Evolutionary conservation across 2,888 invertebrate species (phyloP), one percentile per base, ranked within the genome.

Genomic region (Hypselothyrea guttata): DNA sequence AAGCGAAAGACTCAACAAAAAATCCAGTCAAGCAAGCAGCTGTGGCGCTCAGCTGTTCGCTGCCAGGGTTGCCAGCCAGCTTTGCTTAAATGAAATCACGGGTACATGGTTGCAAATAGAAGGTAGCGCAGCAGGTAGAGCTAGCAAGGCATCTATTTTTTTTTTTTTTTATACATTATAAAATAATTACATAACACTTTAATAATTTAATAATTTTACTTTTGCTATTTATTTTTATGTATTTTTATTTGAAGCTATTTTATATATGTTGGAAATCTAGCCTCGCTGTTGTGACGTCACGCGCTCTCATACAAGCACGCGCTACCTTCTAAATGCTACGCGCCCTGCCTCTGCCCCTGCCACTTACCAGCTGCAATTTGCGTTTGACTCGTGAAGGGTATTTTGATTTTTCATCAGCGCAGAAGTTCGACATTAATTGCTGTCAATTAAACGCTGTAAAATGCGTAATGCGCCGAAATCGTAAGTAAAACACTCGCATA

Each of bases 301-400:
- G 15, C 37, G n/a, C 8, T 30, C 13, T 11, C 40, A 8, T 22
- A 4, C 33, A 13, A n/a, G 7, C 33, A 1, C 12, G 4, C 7
- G 40, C n/a, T 27, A 69, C 34, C 73, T 64, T 49, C 7, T 48
- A 12, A n/a, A n/a, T n/a, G n/a, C n/a, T n/a, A 22, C 12, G 5
- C 31, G 9, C 7, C 1, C 12, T 2, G 41, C 44, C 22, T 15
- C 33, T 41, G 18, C 9, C 13, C 11, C 38, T 49, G 12, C 51
- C 12, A 8, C n/a, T n/a, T n/a, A 40, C 33, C 30, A 67, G 59
- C 60, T 74, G 52, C 55, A 53, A 18, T 62, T 75, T 75, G 75
- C 55, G 67, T 84, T 87, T 87, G 87, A 87, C 87, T 87, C 86
- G 79, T 87, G 73, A 88, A 88, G 87, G 88, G 86, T 88, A 87